A percentile compares a stretch with the other conserved stretches of the same genome.
These are phyloP conservation scores for Pseudomyrmex pallidus DNA, from an alignment of 1,140 invertebrate species.

Conservation along the genomic window DNA sequence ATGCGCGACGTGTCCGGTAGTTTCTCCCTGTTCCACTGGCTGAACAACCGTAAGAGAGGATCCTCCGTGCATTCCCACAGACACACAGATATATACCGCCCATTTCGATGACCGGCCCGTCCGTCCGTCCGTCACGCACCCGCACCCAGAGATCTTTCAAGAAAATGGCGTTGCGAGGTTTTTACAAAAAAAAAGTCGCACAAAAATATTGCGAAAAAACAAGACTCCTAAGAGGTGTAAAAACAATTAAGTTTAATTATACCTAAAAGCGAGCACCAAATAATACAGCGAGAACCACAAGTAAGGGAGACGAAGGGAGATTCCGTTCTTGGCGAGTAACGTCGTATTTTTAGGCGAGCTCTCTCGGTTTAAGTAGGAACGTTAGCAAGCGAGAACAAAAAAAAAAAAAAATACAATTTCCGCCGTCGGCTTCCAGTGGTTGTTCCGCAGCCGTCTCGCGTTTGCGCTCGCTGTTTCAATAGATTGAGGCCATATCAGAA, in stretches of 20 bases:
- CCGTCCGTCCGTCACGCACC: conserved; percentile 36
- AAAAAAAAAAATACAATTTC: conserved; percentile 41
- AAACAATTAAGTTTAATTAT: neutral
- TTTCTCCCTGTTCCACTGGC: conserved; percentile 77
- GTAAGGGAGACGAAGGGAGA: conserved; percentile 6
- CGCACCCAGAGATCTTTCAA: conserved; percentile 15
- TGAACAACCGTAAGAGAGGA: conserved; percentile 57
- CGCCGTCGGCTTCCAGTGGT: neutral
- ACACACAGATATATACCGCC: neutral
- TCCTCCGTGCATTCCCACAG: conserved; percentile 57
- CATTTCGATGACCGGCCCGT: conserved; percentile 32
- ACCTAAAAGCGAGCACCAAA: neutral
- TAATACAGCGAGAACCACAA: neutral
- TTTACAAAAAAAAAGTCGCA: neutral
- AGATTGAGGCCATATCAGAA: neutral
- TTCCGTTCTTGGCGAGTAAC: conserved; percentile 15
- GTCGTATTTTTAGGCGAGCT: conserved; percentile 51
- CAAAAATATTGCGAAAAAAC: neutral
- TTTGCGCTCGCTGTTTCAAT: neutral
- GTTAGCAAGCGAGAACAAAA: conserved; percentile 1
- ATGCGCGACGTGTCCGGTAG: conserved; percentile 74
- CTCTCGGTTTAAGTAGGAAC: conserved; percentile 42
- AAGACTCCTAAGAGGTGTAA: neutral
- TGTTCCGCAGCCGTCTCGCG: conserved; percentile 2
- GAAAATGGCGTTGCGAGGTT: neutral